Evolutionary conservation across 92 coral and sea anemone species (phyloP).

Genomic region (Zoanthus sociatus): DNA sequence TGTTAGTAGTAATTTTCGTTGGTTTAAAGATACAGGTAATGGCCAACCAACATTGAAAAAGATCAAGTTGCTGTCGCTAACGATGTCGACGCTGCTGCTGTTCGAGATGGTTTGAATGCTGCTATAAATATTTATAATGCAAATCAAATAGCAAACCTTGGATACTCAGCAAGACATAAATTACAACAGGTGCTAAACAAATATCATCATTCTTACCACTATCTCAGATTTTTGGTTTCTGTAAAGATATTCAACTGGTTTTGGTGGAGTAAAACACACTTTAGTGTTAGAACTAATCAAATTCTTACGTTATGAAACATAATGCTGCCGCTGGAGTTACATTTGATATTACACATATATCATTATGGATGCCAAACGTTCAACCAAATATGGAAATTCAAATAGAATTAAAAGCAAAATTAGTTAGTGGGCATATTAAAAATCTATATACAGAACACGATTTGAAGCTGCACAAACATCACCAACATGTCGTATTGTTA

Average conservation of each 20-base stretch:
- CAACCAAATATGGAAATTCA: conserved; percentile 14
- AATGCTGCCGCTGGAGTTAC: conserved; percentile 8
- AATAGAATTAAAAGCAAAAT: background rate
- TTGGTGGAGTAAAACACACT: no score
- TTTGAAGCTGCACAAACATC: conserved; percentile 24
- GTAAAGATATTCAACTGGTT: no score
- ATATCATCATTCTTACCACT: no score
- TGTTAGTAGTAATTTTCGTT: no score
- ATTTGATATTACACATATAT: conserved; percentile 19
- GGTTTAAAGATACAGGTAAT: no score
- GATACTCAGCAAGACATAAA: no score
- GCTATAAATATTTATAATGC: background rate
- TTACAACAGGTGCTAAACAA: no score
- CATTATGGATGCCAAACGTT: conserved; percentile 35
- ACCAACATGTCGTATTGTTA: conserved; percentile 30
- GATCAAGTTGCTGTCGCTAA: no score
- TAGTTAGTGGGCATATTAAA: conserved; percentile 32
- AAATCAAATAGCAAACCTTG: no score
- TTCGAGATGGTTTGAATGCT: background rate
- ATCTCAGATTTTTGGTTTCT: no score
- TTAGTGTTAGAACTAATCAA: background rate
- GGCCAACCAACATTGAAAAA: no score
- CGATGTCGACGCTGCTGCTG: no score
- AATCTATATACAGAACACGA: conserved; percentile 37
- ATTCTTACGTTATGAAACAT: conserved; percentile 7